Percentiles rank a stretch among this genome's conserved stretches.
Conservation (phyloP, 2,888 invertebrate genomes). For the Gibbula magus region DNA sequence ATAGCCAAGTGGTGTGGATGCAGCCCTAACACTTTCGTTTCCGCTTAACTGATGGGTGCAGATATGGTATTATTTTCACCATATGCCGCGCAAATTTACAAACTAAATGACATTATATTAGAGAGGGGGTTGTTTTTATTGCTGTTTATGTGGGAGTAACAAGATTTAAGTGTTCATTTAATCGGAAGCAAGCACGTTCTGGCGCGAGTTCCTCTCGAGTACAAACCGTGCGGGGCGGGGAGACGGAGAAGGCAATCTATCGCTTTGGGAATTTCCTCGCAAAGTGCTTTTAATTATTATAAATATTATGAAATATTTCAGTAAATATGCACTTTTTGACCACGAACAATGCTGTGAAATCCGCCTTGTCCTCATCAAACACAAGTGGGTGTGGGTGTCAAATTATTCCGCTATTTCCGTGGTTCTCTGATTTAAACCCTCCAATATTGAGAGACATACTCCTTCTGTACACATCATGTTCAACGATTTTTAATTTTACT, state of each 20-base stretch:
- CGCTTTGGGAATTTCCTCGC: not conserved
- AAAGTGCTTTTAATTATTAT: not conserved
- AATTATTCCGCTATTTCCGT: no score
- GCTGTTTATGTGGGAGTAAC: conserved; percentile 2
- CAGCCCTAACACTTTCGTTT: not conserved
- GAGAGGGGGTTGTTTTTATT: conserved; percentile 2
- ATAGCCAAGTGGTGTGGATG: not conserved
- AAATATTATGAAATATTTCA: not conserved
- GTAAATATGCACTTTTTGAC: no score
- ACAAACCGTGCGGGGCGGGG: no score
- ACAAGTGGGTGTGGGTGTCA: no score
- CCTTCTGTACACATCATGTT: no score
- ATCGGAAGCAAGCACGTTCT: not conserved
- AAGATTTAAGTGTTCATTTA: not conserved
- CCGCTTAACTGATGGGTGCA: not conserved
- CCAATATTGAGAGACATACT: no score
- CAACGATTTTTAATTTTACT: no score
- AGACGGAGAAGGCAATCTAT: no score
- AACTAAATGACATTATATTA: conserved; percentile 11
- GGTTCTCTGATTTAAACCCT: no score
- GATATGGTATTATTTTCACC: not conserved
- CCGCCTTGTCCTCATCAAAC: no score
- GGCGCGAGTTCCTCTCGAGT: not conserved
- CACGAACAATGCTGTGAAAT: no score
- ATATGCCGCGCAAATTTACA: conserved; percentile 3